phyloP scores from a whole-genome alignment of 2,113 vertebrate genomes.

The Labrus mixtus region DNA sequence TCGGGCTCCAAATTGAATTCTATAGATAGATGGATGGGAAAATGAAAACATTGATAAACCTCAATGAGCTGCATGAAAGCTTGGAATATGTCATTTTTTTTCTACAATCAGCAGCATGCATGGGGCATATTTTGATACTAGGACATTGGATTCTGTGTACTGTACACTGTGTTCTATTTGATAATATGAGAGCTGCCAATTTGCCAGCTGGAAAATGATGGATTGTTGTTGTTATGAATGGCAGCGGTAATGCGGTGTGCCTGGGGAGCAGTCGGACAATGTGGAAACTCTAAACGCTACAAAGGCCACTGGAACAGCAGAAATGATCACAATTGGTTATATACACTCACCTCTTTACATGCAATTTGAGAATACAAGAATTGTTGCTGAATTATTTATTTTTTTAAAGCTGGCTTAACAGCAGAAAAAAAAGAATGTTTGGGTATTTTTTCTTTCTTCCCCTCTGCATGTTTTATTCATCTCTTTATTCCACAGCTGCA shows the following conservation, averaged over 20 bases:
- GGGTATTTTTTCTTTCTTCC: neutral
- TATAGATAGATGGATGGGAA: constrained; percentile 67
- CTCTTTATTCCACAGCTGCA: neutral
- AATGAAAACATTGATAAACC: constrained; percentile 77
- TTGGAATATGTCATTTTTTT: constrained; percentile 52
- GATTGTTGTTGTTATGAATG: constrained; percentile 53
- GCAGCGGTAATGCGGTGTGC: constrained; percentile 38
- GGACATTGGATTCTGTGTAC: constrained; percentile 56
- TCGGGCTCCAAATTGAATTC: constrained; percentile 73
- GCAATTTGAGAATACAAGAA: constrained; percentile 51
- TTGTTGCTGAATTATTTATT: constrained; percentile 53
- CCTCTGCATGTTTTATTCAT: constrained; percentile 49
- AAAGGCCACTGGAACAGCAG: constrained; percentile 18
- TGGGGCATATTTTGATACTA: constrained; percentile 42
- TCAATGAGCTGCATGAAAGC: constrained; percentile 70
- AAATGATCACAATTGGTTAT: constrained; percentile 38
- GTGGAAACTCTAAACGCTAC: constrained; percentile 17
- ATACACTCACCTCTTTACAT: constrained; percentile 47
- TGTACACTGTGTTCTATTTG: constrained; percentile 64
- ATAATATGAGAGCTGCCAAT: constrained; percentile 50
- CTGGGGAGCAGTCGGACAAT: constrained; percentile 35
- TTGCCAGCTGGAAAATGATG: constrained; percentile 61
- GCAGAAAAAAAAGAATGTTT: constrained; percentile 9
- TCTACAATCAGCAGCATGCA: constrained; percentile 51
- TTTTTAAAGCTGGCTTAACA: constrained; percentile 16